A percentile compares a stretch with the other conserved stretches of the same genome.
phyloP scores from a whole-genome alignment of 2,888 invertebrate genomes.

The Petrolisthes cinctipes region DNA sequence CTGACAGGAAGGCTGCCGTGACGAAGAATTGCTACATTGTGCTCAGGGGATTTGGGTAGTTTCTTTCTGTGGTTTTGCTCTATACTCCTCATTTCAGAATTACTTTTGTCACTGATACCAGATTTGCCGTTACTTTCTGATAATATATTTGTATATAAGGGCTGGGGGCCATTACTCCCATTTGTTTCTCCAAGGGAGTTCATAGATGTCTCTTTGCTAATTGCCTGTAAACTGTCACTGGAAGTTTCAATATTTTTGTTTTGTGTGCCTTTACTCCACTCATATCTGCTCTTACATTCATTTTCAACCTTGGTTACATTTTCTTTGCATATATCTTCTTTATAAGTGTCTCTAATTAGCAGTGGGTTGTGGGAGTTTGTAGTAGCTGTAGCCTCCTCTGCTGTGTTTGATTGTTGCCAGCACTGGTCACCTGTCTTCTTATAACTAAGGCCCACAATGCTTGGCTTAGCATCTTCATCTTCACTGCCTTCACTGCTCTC shows the following conservation, averaged over 20 bases:
- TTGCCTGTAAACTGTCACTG: background rate
- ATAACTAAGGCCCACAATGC: slow-evolving; percentile 41
- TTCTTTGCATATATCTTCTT: too few species aligned
- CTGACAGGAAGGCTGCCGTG: slow-evolving; percentile 23
- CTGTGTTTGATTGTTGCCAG: background rate
- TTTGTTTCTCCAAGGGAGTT: background rate
- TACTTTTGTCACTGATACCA: too few species aligned
- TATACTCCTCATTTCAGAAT: too few species aligned
- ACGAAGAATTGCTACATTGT: slow-evolving; percentile 26
- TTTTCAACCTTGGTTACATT: background rate
- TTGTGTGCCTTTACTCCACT: background rate
- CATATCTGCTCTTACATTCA: background rate
- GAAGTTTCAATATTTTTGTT: background rate
- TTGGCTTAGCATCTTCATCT: background rate
- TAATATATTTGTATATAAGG: too few species aligned
- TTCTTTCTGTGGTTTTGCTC: slow-evolving; percentile 14
- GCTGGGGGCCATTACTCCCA: too few species aligned
- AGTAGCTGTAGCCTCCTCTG: background rate
- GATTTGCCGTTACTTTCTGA: too few species aligned
- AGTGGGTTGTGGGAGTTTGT: too few species aligned
- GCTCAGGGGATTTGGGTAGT: slow-evolving; percentile 22
- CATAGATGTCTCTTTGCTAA: background rate
- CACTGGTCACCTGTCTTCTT: slow-evolving; percentile 20
- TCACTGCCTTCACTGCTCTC: slow-evolving; percentile 45
- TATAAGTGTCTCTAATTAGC: too few species aligned